phyloP scores from a whole-genome alignment of 2,797 vertebrate genomes.

The Pangasius djambal region DNA sequence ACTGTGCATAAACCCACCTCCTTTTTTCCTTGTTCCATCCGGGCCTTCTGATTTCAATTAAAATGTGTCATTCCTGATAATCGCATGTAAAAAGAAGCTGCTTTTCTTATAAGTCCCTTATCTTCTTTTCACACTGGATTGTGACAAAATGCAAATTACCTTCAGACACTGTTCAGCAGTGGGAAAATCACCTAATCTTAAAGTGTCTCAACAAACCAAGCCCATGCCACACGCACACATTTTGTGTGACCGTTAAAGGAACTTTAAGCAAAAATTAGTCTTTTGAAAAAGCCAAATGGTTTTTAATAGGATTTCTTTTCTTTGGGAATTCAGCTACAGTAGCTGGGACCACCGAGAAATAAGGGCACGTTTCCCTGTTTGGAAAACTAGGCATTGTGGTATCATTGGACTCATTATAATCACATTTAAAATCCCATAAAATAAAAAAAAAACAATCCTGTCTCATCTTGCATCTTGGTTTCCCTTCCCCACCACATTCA shows the following conservation, averaged over 20 bases:
- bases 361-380: not conserved
- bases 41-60: not conserved
- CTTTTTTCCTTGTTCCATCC: no score
- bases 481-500: not conserved
- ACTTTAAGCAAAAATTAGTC: not conserved
- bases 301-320: not conserved
- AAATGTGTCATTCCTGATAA: not conserved
- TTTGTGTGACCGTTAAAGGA: not conserved
- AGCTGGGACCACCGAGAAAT: not conserved
- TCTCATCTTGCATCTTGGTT: slow-evolving; percentile 11
- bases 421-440: not conserved
- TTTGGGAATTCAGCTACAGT: not conserved
- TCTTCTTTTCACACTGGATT: slow-evolving; percentile 38
- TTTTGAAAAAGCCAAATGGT: not conserved
- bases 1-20: not conserved
- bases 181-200: slow-evolving; percentile 34
- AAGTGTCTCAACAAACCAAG: slow-evolving; percentile 20
- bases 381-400: not conserved
- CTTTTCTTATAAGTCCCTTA: slow-evolving; percentile 10
- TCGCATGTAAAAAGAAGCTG: not conserved
- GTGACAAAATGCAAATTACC: slow-evolving; percentile 38
- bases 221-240: slow-evolving; percentile 1
- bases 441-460: slow-evolving; percentile 27
- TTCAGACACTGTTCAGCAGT: slow-evolving; percentile 20
- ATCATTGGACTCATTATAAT: not conserved